phyloP scores from a whole-genome alignment of 1,140 invertebrate species.

The Phocides pigmalion region DNA sequence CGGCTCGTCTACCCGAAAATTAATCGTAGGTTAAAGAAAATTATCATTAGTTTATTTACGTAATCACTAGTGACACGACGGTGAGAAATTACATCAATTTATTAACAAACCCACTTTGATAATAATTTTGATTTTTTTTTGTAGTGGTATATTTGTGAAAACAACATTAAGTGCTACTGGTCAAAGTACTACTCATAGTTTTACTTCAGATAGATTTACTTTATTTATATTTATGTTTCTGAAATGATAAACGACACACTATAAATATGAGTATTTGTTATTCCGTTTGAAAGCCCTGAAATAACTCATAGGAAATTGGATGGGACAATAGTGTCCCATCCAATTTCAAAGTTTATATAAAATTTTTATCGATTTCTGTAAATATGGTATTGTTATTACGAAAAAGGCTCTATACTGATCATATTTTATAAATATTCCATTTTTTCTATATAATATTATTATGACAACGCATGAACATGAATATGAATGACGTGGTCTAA shows the following conservation, averaged over 20 bases:
- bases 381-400: too few species aligned
- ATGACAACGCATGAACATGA: too few species aligned
- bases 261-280: not conserved
- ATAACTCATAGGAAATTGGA: too few species aligned
- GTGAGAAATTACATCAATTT: constrained; percentile 7
- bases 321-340: not conserved
- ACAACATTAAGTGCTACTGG: not conserved
- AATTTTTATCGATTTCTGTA: too few species aligned
- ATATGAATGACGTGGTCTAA: too few species aligned
- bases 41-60: constrained; percentile 4
- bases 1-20: not conserved
- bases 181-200: too few species aligned
- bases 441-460: too few species aligned
- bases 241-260: not conserved
- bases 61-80: constrained; percentile 2
- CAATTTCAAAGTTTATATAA: not conserved
- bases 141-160: not conserved
- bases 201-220: not conserved
- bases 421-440: too few species aligned
- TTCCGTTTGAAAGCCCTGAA: not conserved
- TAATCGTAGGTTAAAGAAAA: constrained; percentile 1
- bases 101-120: not conserved
- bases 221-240: not conserved
- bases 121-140: not conserved
- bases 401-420: too few species aligned